phyloP scores from a whole-genome alignment of 2,888 invertebrate genomes.

The Malthinus seriepunctatus region DNA sequence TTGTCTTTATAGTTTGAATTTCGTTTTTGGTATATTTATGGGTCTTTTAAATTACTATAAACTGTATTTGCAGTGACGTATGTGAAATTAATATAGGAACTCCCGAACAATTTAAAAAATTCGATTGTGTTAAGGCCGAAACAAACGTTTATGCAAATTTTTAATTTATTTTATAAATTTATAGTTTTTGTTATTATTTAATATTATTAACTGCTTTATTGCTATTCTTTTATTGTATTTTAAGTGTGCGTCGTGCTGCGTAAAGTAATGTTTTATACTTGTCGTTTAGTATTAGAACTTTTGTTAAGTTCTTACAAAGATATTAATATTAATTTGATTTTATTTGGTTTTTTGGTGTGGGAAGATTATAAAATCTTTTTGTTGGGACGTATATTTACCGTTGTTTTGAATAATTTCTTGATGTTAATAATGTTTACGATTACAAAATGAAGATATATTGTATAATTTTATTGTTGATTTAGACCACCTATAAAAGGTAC shows the following conservation, averaged over 20 bases:
- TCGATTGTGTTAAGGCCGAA: too few species aligned
- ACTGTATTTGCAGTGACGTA: too few species aligned
- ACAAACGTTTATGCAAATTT: background rate
- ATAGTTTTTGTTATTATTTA: slow-evolving; percentile 1
- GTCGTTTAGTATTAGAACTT: slow-evolving; percentile 4
- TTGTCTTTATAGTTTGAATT: too few species aligned
- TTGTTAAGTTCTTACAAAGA: background rate
- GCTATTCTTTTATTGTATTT: slow-evolving; percentile 3
- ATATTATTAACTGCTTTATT: slow-evolving; percentile 4
- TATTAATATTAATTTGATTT: background rate
- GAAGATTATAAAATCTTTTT: background rate
- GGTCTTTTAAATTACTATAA: too few species aligned
- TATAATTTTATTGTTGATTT: too few species aligned
- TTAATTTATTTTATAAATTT: slow-evolving; percentile 7
- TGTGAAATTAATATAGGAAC: too few species aligned
- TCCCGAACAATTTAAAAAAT: too few species aligned
- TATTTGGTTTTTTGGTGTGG: slow-evolving; percentile 2
- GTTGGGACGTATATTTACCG: background rate
- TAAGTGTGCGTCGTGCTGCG: slow-evolving; percentile 9
- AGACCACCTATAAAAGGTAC: too few species aligned
- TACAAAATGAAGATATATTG: too few species aligned
- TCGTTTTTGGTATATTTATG: too few species aligned
- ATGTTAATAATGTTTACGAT: too few species aligned
- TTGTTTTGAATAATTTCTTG: background rate
- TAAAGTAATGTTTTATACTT: slow-evolving; percentile 3